phyloP scores from a whole-genome alignment of 2,797 vertebrate species.

The Vireo griseus region DNA sequence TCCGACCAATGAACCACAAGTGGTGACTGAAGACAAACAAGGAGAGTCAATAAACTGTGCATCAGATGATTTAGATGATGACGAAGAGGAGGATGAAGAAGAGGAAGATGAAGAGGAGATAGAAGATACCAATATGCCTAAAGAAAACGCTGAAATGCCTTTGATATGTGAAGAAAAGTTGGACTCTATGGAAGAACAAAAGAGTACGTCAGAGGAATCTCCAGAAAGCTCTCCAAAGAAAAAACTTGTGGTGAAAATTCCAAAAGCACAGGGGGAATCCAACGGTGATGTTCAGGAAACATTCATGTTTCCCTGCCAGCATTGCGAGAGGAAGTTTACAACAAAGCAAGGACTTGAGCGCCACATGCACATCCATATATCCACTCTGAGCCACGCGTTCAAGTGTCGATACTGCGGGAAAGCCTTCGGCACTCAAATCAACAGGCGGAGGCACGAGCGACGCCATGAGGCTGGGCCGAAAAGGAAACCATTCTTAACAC shows the following conservation, averaged over 20 bases:
- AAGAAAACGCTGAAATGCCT: slow-evolving; percentile 61
- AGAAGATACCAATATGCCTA: slow-evolving; percentile 36
- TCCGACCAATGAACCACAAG: slow-evolving; percentile 13
- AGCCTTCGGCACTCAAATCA: slow-evolving; percentile 94
- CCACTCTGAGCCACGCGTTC: slow-evolving; percentile 83
- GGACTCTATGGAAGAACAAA: slow-evolving; percentile 73
- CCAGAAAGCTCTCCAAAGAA: slow-evolving; percentile 70
- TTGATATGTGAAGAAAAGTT: slow-evolving; percentile 76
- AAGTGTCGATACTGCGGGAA: slow-evolving; percentile 95
- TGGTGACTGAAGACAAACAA: slow-evolving; percentile 42
- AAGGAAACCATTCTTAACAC: slow-evolving; percentile 74
- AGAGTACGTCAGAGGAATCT: slow-evolving; percentile 60
- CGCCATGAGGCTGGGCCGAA: slow-evolving; percentile 89
- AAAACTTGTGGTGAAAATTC: slow-evolving; percentile 42
- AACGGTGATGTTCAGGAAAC: slow-evolving; percentile 81
- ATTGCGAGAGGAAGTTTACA: slow-evolving; percentile 92
- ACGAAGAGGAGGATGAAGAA: slow-evolving; percentile 64
- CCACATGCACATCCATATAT: slow-evolving; percentile 91
- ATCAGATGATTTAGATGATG: slow-evolving; percentile 59
- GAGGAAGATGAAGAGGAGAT: slow-evolving; percentile 71
- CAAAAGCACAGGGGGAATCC: slow-evolving; percentile 75
- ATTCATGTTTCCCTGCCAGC: slow-evolving; percentile 87
- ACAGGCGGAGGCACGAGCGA: slow-evolving; percentile 90
- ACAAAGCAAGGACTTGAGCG: slow-evolving; percentile 95
- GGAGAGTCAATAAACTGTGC: slow-evolving; percentile 30